Evolutionary conservation across 1,140 invertebrate genomes (phyloP), one percentile per base, ranked within the genome.

Genomic region (Trichonephila inaurata): DNA sequence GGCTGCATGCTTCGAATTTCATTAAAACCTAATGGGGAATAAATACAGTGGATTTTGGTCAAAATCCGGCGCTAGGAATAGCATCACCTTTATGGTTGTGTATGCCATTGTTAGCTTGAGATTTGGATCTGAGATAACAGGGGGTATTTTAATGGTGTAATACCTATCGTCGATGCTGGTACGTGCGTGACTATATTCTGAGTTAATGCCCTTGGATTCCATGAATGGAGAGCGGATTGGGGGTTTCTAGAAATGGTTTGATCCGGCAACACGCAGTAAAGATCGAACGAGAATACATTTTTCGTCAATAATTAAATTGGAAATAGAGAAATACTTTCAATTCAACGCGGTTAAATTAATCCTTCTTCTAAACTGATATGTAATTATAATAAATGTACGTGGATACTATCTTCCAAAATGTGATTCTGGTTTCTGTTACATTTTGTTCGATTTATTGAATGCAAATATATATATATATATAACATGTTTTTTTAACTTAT

Each of bases 1-100:
- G 18, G 72, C 72, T 28, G 10, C 85, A 87, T 87, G 85, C 85
- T 64, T 87, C 58, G 85, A 87, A 87, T 87, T 64, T 87, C 85
- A 87, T 87, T 87, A 87, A 87, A 61, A 87, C 18, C 58, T 87
- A 87, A 87, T 87, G 85, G 58, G 60, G 85, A 87, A 87, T 87
- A 87, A 87, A 87, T 87, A 87, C 85, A 40, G 85, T 2, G 58
- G 60, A 60, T 87, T 87, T 64, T n/a, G 28, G 24, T 7, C 85
- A n/a, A 33, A 51, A 28, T 62, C 85, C n/a, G 44, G 21, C 51
- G 0, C 66, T 69, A 2, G 21, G 66, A 69, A 69, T 28, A 69
- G 28, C n/a, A 33, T 40, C 60, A 16, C 33, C 58, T 87, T 33
- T 18, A 61, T 51, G 51, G 82, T 85, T 85, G 16, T 58, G 72